Conservation (phyloP, 2,113 vertebrate species). For the Eidolon helvum region DNA sequence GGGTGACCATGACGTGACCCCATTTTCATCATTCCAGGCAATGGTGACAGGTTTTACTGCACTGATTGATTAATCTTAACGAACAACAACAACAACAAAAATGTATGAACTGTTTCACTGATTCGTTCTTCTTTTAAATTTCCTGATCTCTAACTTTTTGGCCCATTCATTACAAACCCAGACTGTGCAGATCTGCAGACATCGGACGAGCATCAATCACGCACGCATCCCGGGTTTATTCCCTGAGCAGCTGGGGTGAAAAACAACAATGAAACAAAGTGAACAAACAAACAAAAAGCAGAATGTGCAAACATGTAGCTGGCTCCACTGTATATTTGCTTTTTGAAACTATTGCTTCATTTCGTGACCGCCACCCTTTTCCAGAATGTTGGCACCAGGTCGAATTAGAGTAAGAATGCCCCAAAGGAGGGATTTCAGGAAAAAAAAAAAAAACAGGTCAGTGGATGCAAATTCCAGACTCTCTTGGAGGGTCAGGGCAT, state of each 20-base stretch:
- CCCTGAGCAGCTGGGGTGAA: not conserved
- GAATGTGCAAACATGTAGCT: fast-evolving
- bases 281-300: not conserved
- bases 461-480: not conserved
- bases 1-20: fast-evolving
- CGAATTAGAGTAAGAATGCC: not conserved
- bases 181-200: too few species aligned
- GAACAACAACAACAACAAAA: not conserved
- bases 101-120: fast-evolving
- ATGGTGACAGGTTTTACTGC: fast-evolving
- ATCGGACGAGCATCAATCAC: fast-evolving
- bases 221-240: fast-evolving
- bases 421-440: not conserved
- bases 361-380: not conserved
- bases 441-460: not conserved
- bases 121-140: too few species aligned
- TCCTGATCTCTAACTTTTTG: not conserved
- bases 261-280: not conserved
- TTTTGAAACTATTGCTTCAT: fast-evolving
- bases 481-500: too few species aligned
- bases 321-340: fast-evolving
- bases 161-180: not conserved
- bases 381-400: fast-evolving
- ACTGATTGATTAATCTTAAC: fast-evolving
- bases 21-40: fast-evolving